A percentile compares a stretch with the other conserved stretches of the same genome.
phyloP scores from a whole-genome alignment of 2,797 vertebrate genomes.

The Pseudochirops cupreus region DNA sequence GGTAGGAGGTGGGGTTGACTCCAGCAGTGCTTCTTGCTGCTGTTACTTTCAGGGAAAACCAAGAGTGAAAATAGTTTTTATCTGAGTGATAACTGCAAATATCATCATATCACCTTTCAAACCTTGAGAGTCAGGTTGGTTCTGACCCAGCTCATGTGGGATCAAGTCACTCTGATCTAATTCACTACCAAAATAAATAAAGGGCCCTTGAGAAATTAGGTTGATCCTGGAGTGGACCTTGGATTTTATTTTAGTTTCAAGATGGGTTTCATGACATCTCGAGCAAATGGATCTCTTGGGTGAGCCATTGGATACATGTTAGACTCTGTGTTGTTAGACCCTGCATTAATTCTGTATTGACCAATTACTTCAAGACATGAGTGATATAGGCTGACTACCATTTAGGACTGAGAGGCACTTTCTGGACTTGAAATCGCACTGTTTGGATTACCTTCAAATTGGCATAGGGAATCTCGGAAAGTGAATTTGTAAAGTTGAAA shows the following conservation, averaged over 20 bases:
- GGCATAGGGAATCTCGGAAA: background rate
- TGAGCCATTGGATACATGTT: background rate
- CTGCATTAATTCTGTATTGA: background rate
- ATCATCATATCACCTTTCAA: constrained; percentile 30
- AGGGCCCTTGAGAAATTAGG: background rate
- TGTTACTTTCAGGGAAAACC: constrained; percentile 40
- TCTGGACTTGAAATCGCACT: background rate
- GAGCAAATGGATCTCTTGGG: background rate
- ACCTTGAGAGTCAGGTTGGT: background rate
- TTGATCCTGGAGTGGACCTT: background rate
- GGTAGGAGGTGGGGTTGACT: constrained; percentile 39
- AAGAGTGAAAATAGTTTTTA: constrained; percentile 41
- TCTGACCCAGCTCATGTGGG: background rate
- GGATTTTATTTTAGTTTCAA: background rate
- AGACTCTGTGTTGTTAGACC: no score
- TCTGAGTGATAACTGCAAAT: constrained; percentile 48
- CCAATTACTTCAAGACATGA: background rate
- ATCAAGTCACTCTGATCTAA: background rate
- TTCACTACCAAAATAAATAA: background rate
- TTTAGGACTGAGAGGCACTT: background rate
- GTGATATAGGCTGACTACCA: background rate
- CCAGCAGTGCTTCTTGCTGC: constrained; percentile 41
- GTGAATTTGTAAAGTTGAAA: background rate
- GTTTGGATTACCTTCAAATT: background rate
- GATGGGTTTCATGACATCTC: background rate